A percentile compares a stretch with the other conserved stretches of the same genome.
These are phyloP conservation scores for Notothenia coriiceps DNA, from an alignment of 2,113 vertebrate species.

Conservation along the genomic window DNA sequence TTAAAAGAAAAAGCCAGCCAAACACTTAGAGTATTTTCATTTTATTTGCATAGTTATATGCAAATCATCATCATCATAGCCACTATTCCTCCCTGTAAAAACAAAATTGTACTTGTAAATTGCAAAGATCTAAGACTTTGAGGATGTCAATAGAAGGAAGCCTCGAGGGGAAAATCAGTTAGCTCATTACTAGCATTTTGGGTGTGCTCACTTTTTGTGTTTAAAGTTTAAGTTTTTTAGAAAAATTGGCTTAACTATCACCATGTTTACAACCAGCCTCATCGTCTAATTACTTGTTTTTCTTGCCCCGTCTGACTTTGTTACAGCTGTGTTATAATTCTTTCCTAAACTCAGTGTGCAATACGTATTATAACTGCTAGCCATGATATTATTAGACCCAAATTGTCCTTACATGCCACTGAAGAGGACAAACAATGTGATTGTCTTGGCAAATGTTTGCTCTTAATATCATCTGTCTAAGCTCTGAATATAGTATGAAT, in stretches of 20 bases:
- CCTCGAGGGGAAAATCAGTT: neutral
- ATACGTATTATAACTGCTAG: neutral
- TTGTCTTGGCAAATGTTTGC: neutral
- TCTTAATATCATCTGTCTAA: neutral
- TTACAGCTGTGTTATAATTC: no score
- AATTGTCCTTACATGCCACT: neutral
- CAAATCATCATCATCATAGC: no score
- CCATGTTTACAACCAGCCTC: conserved; percentile 4
- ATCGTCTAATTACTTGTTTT: neutral
- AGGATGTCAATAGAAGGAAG: neutral
- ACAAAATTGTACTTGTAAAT: neutral
- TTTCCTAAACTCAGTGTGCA: neutral
- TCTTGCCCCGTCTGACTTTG: no score
- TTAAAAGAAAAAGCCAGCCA: neutral
- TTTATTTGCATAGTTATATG: conserved; percentile 10
- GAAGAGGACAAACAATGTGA: neutral
- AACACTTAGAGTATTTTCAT: neutral
- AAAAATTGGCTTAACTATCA: conserved; percentile 6
- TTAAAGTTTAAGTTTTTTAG: neutral
- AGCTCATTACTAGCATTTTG: neutral
- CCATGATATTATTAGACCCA: neutral
- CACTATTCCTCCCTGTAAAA: neutral
- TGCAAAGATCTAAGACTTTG: neutral
- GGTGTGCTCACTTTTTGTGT: neutral
- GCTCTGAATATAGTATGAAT: neutral